Evolutionary conservation across 1,140 invertebrate species (phyloP).

Genomic region (Drosophila yakuba): DNA sequence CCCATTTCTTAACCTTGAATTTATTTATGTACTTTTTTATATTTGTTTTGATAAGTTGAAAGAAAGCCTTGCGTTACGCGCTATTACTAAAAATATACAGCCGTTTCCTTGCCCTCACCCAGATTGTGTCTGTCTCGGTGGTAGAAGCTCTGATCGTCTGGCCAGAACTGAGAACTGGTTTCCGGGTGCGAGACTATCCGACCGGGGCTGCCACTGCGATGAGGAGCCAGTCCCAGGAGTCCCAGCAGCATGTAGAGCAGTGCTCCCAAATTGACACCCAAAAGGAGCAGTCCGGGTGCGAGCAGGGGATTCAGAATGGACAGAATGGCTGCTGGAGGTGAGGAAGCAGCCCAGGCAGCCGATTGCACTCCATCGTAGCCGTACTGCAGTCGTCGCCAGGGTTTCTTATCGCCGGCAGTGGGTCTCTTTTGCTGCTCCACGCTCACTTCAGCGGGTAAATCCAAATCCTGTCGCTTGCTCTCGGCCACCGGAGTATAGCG

Average conservation of each 20-base stretch:
- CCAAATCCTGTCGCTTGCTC: conserved; percentile 51
- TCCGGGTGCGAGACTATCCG: neutral
- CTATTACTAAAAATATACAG: conserved; percentile 59
- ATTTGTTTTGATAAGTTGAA: conserved; percentile 47
- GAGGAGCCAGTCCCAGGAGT: conserved; percentile 51
- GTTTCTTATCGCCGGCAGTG: conserved; percentile 23
- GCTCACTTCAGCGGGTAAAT: conserved; percentile 12
- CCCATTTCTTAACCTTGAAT: conserved; percentile 24
- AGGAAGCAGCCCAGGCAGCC: conserved; percentile 26
- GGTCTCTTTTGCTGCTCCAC: conserved; percentile 2
- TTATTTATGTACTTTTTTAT: conserved; percentile 65
- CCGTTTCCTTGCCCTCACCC: conserved; percentile 58
- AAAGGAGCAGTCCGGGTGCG: conserved; percentile 51
- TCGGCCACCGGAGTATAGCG: conserved; percentile 58
- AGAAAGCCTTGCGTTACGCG: conserved; percentile 37
- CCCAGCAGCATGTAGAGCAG: conserved; percentile 62
- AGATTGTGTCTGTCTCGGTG: conserved; percentile 52
- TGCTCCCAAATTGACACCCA: conserved; percentile 63
- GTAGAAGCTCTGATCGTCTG: conserved; percentile 29
- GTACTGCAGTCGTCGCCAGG: conserved; percentile 62
- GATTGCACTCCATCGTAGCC: conserved; percentile 20
- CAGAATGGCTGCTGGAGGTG: conserved; percentile 11
- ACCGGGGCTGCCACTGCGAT: conserved; percentile 11
- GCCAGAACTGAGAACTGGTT: conserved; percentile 13
- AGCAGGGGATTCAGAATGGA: conserved; percentile 33